Percentiles rank a stretch among this genome's conserved stretches.
These are phyloP conservation scores for Phalacrocorax aristotelis DNA, from an alignment of 2,113 vertebrate genomes.

Conservation along the genomic window DNA sequence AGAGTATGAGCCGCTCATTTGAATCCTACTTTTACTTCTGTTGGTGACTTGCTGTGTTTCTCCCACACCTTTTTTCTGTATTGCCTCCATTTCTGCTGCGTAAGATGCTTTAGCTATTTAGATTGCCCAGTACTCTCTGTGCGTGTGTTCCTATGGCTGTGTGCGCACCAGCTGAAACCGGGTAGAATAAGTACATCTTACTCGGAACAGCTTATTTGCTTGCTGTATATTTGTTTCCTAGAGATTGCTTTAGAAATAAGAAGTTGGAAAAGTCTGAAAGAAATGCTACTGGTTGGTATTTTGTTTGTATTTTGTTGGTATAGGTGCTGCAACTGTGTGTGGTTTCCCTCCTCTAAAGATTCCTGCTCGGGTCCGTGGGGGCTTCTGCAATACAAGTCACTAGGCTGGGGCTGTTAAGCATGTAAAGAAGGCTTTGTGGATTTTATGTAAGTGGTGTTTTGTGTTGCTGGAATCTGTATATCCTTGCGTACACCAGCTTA, in stretches of 20 bases:
- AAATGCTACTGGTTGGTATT: not conserved
- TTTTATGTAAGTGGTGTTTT: not conserved
- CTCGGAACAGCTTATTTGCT: not conserved
- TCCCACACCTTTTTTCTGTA: accelerated
- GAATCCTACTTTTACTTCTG: not conserved
- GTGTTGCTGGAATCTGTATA: not conserved
- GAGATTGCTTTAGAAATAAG: not conserved
- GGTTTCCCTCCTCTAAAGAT: not conserved
- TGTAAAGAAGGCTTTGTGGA: accelerated
- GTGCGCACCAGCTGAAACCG: not conserved
- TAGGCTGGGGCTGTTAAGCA: not conserved
- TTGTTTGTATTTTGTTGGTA: too few relatives aligned
- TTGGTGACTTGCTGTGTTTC: not conserved
- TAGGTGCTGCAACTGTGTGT: too few relatives aligned
- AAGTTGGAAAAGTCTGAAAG: not conserved
- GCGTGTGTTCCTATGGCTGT: not conserved
- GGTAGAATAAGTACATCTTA: not conserved
- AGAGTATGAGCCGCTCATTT: not conserved
- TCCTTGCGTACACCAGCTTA: not conserved
- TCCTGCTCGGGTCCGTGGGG: accelerated
- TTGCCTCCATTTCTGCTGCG: not conserved
- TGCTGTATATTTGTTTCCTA: not conserved
- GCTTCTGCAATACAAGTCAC: not conserved
- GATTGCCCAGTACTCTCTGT: not conserved
- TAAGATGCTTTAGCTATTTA: not conserved